A percentile compares a stretch with the other conserved stretches of the same genome.
Evolutionary conservation across 2,797 vertebrate species (phyloP).

Genomic region (Mycteria americana): DNA sequence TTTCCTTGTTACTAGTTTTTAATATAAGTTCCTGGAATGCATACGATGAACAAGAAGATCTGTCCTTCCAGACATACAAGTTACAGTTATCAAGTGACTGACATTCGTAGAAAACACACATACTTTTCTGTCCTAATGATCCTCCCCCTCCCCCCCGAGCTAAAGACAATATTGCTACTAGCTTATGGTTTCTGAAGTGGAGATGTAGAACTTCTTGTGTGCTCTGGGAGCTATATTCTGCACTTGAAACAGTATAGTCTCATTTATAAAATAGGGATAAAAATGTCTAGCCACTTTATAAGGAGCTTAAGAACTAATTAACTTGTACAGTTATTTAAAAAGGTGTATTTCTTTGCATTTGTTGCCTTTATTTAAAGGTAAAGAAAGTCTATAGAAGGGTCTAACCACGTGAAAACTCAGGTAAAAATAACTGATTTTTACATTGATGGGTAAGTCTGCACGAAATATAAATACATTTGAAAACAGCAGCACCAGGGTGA

Average conservation of each 20-base stretch:
- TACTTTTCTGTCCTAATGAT: background rate
- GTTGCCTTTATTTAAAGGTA: background rate
- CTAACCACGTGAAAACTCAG: background rate
- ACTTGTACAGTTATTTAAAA: background rate
- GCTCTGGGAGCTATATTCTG: background rate
- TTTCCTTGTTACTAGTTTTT: background rate
- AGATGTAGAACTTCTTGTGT: background rate
- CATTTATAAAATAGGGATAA: slow-evolving; percentile 5
- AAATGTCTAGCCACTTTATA: slow-evolving; percentile 38
- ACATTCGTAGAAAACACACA: background rate
- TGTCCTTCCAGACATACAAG: background rate
- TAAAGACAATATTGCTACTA: background rate
- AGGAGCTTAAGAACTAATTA: background rate
- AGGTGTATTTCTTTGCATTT: background rate
- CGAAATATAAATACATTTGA: slow-evolving; percentile 10
- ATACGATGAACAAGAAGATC: background rate
- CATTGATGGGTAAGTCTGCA: background rate
- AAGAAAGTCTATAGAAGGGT: background rate
- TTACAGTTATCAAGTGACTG: background rate
- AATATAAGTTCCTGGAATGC: background rate
- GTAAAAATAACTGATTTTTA: slow-evolving; percentile 18
- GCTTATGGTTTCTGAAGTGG: background rate
- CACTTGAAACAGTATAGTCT: background rate
- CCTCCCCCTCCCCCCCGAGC: background rate
- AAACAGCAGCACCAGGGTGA: background rate